Evolutionary conservation across 1,140 invertebrate genomes (phyloP).

Genomic region (Elymnias hypermnestra): DNA sequence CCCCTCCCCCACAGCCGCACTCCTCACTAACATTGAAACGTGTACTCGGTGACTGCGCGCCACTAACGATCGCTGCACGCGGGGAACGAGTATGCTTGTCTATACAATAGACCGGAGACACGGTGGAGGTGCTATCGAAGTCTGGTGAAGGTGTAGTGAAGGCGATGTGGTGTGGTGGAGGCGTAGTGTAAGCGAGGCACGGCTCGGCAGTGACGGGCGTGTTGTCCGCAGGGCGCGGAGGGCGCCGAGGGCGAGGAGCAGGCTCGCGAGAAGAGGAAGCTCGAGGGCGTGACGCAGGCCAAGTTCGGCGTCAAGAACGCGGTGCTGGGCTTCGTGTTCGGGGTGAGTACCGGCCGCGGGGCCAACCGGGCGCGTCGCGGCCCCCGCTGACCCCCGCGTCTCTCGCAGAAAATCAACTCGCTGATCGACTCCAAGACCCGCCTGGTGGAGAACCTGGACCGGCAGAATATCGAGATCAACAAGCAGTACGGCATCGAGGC

Average conservation of each 20-base stretch:
- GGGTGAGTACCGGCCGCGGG: conserved; percentile 78
- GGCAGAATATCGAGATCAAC: conserved; percentile 84
- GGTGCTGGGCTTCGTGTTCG: conserved; percentile 86
- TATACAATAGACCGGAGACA: too few relatives aligned
- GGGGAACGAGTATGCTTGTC: too few relatives aligned
- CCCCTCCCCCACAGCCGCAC: too few relatives aligned
- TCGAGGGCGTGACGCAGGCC: conserved; percentile 79
- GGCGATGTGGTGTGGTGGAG: neutral
- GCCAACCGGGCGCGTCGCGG: neutral
- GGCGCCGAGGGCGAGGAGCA: conserved; percentile 55
- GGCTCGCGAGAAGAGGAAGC: conserved; percentile 82
- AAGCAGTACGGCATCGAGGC: conserved; percentile 83
- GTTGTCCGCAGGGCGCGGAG: conserved; percentile 61
- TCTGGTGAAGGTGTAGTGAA: conserved; percentile 16
- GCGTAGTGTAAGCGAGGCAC: too few relatives aligned
- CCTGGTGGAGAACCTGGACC: conserved; percentile 80
- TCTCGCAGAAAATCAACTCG: conserved; percentile 84
- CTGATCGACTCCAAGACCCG: conserved; percentile 85
- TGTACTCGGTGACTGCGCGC: too few relatives aligned
- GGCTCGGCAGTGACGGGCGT: conserved; percentile 27
- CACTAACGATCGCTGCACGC: too few relatives aligned
- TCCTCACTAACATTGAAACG: too few relatives aligned
- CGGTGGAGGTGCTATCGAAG: too few relatives aligned
- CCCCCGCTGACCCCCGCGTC: too few relatives aligned
- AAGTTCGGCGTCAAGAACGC: conserved; percentile 85